These are phyloP conservation scores for Phyllopteryx taeniolatus DNA, from an alignment of 2,113 vertebrate species.

Conservation along the genomic window DNA sequence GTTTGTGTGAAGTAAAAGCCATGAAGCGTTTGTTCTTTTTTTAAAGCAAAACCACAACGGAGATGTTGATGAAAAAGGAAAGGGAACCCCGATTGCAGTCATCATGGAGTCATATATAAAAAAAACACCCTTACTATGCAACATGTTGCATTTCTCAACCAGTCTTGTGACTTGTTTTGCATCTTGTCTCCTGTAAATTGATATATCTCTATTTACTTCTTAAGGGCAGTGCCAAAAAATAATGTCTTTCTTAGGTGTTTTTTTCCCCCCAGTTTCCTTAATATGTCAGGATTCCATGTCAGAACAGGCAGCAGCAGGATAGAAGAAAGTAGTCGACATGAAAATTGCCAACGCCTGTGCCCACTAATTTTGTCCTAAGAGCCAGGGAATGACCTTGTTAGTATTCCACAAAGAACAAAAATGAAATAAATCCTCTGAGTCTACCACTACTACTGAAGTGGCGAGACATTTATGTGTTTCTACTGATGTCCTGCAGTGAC, in stretches of 20 bases:
- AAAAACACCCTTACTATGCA: slow-evolving; percentile 71
- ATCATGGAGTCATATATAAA: slow-evolving; percentile 49
- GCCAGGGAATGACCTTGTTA: slow-evolving; percentile 14
- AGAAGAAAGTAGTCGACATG: slow-evolving; percentile 33
- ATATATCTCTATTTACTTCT: slow-evolving; percentile 37
- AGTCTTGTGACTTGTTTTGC: slow-evolving; percentile 49
- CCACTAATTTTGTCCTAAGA: slow-evolving; percentile 33
- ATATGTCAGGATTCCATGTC: slow-evolving; percentile 50
- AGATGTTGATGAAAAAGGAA: slow-evolving; percentile 68
- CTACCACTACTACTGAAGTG: not conserved
- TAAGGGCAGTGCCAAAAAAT: slow-evolving; percentile 44
- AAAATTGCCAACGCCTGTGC: slow-evolving; percentile 33
- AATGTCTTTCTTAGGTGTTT: slow-evolving; percentile 44
- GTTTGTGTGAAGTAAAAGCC: slow-evolving; percentile 4
- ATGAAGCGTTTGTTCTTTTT: slow-evolving; percentile 8
- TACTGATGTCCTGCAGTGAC: slow-evolving; percentile 17
- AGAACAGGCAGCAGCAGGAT: slow-evolving; percentile 51
- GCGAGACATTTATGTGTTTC: slow-evolving; percentile 4
- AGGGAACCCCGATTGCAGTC: slow-evolving; percentile 62
- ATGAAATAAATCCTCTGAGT: slow-evolving; percentile 21
- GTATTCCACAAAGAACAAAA: slow-evolving; percentile 10
- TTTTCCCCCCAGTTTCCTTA: slow-evolving; percentile 33
- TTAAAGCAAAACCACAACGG: slow-evolving; percentile 64
- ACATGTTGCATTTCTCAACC: slow-evolving; percentile 45
- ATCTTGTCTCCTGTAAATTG: slow-evolving; percentile 48